These are phyloP conservation scores for Conomelus anceps DNA, from an alignment of 2,888 invertebrate genomes.

Conservation along the genomic window DNA sequence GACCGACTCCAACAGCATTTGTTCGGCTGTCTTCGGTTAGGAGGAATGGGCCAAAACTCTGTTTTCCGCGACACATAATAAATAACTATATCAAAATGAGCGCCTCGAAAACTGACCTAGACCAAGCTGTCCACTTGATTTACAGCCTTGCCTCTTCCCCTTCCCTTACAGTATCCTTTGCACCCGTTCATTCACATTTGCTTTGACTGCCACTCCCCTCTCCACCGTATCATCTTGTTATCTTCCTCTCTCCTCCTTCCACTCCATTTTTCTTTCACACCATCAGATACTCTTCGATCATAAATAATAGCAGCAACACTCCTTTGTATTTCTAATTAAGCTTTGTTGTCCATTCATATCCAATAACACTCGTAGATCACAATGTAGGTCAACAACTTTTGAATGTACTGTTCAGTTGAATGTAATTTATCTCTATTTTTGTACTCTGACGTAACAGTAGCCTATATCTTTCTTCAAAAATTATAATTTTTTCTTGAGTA, in stretches of 20 bases:
- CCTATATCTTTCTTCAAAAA: neutral
- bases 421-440: neutral
- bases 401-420: no score
- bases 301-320: neutral
- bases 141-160: neutral
- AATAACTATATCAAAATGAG: slow-evolving; percentile 7
- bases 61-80: neutral
- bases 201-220: neutral
- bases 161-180: no score
- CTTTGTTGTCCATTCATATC: neutral
- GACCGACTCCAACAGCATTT: neutral
- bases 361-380: neutral
- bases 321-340: neutral
- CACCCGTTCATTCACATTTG: neutral
- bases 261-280: neutral
- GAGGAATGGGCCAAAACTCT: neutral
- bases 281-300: neutral
- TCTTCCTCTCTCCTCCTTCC: neutral
- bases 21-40: neutral
- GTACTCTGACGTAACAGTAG: neutral
- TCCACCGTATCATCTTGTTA: neutral
- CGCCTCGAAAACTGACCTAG: slow-evolving; percentile 2
- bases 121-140: slow-evolving; percentile 2
- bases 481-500: neutral
- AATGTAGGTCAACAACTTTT: neutral